phyloP scores from a whole-genome alignment of 2,797 vertebrate genomes.

The Varecia variegata region DNA sequence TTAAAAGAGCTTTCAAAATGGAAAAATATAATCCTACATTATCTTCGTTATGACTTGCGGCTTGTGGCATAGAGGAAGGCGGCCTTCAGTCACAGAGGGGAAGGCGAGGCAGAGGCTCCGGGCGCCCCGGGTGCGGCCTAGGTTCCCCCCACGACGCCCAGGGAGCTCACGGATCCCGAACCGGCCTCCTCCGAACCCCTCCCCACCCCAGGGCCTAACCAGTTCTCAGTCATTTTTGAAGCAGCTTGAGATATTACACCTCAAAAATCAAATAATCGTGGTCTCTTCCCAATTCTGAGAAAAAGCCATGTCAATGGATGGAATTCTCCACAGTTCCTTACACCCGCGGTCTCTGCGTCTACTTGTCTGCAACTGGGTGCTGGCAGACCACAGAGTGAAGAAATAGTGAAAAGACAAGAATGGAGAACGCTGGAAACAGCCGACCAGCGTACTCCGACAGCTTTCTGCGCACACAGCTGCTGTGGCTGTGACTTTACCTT shows the following conservation, averaged over 20 bases:
- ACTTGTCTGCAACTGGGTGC: neutral
- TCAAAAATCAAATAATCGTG: neutral
- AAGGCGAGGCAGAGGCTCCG: neutral
- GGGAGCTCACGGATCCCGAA: neutral
- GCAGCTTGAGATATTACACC: neutral
- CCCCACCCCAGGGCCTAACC: neutral
- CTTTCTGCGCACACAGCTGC: neutral
- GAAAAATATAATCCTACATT: neutral
- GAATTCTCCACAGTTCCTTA: neutral
- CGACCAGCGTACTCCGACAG: neutral
- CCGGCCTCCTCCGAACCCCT: neutral
- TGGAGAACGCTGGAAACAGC: neutral
- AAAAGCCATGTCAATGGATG: neutral
- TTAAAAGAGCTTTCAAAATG: neutral
- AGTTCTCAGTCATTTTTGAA: neutral
- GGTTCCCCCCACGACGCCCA: neutral
- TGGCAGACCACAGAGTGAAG: neutral
- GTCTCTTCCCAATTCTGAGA: neutral
- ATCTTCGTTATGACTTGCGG: neutral
- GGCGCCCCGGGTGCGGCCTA: too few species aligned
- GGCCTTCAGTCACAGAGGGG: neutral
- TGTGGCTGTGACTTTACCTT: neutral
- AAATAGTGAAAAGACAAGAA: neutral
- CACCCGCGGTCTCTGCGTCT: neutral
- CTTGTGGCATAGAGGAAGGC: neutral